Conservation (phyloP, 2,113 vertebrate genomes). For the Kryptolebias marmoratus region DNA sequence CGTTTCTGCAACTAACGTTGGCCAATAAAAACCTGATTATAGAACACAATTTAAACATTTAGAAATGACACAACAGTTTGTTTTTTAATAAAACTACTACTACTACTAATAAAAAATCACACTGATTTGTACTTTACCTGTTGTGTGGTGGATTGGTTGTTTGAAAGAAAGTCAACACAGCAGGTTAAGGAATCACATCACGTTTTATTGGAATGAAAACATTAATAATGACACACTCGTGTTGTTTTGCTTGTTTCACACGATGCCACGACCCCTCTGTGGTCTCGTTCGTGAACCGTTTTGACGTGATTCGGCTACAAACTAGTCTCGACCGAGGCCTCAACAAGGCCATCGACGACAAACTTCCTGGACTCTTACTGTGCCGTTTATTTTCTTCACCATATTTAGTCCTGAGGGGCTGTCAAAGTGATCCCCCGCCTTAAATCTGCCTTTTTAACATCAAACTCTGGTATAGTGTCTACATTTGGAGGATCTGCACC, state of each 20-base stretch:
- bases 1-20: no score
- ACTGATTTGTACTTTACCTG: no score
- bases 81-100: no score
- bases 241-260: constrained; percentile 18
- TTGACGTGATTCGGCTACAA: not conserved
- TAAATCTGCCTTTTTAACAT: not conserved
- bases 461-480: not conserved
- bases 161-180: not conserved
- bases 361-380: not conserved
- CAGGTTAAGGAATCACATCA: constrained; percentile 53
- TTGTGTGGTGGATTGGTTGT: not conserved
- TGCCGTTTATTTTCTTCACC: not conserved
- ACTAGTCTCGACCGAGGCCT: not conserved
- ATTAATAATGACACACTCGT: constrained; percentile 67
- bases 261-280: not conserved
- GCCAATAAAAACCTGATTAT: no score
- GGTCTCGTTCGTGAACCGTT: not conserved
- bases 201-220: constrained; percentile 76
- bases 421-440: constrained; percentile 6
- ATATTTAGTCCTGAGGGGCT: constrained; percentile 12
- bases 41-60: no score
- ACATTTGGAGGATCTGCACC: not conserved
- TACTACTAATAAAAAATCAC: no score
- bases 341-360: not conserved
- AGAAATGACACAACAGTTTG: no score